A percentile compares a stretch with the other conserved stretches of the same genome.
Evolutionary conservation across 2,888 invertebrate genomes (phyloP).

Genomic region (Trissolcus brochymenae): DNA sequence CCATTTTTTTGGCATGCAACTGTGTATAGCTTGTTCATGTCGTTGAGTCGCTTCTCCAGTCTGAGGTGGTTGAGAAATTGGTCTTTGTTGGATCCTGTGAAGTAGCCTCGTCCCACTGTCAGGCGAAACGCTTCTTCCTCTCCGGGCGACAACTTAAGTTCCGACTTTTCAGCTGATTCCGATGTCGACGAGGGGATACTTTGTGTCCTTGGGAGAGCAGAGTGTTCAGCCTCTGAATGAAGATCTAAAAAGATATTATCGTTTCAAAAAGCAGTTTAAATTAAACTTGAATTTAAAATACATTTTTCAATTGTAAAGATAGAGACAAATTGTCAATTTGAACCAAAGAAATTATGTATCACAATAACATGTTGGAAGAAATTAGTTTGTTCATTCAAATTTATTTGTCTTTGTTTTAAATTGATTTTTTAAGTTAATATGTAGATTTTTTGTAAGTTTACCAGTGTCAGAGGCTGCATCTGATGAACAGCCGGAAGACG

Average conservation of each 20-base stretch:
- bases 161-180: conserved; percentile 37
- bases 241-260: neutral
- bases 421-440: too few relatives aligned
- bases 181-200: conserved; percentile 12
- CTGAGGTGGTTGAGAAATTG: conserved; percentile 69
- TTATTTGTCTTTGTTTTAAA: too few relatives aligned
- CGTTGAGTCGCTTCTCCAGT: conserved; percentile 68
- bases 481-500: conserved; percentile 67
- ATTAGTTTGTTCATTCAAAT: too few relatives aligned
- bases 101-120: conserved; percentile 68
- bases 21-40: conserved; percentile 66
- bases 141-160: conserved; percentile 63
- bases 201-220: too few relatives aligned
- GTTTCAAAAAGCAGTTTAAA: too few relatives aligned
- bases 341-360: too few relatives aligned
- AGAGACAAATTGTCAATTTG: too few relatives aligned
- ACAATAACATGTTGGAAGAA: too few relatives aligned
- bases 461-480: conserved; percentile 61
- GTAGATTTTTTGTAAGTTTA: conserved; percentile 18
- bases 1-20: conserved; percentile 59
- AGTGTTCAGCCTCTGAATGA: neutral
- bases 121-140: conserved; percentile 68
- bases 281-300: conserved; percentile 58
- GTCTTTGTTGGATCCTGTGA: conserved; percentile 70
- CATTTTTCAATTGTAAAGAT: neutral